Conservation (phyloP, 2,797 vertebrate genomes). For the Nothura maculosa region DNA sequence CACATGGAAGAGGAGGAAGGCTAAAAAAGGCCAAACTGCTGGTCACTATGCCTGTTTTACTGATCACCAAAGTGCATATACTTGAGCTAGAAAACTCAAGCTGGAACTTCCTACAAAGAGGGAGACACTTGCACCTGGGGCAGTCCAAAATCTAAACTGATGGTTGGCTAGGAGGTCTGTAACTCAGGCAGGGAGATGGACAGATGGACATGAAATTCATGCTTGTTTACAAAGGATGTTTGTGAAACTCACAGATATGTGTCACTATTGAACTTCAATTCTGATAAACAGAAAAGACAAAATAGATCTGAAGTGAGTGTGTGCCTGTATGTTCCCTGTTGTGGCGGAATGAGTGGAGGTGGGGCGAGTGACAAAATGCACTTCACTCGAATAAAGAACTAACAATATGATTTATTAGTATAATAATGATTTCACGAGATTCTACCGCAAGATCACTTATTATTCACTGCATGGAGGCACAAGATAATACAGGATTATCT, state of each 20-base stretch:
- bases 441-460: too few relatives aligned
- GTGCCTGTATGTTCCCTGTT: not conserved
- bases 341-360: too few relatives aligned
- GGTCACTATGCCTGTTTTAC: not conserved
- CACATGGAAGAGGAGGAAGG: not conserved
- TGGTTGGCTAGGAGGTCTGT: not conserved
- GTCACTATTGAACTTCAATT: not conserved
- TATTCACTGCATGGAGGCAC: too few relatives aligned
- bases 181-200: not conserved
- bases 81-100: not conserved
- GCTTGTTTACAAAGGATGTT: not conserved
- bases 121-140: accelerated
- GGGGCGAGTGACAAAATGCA: too few relatives aligned
- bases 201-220: not conserved
- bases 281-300: not conserved
- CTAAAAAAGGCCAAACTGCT: not conserved
- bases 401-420: too few relatives aligned
- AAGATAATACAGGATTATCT: too few relatives aligned
- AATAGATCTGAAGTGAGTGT: not conserved
- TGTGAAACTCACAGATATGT: not conserved
- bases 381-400: too few relatives aligned
- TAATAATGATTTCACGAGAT: too few relatives aligned
- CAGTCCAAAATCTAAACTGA: not conserved
- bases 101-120: not conserved
- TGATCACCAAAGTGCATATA: not conserved